Base-by-base conservation (phyloP, 2,113 vertebrate genomes). In the Catagonus wagneri region DNA sequence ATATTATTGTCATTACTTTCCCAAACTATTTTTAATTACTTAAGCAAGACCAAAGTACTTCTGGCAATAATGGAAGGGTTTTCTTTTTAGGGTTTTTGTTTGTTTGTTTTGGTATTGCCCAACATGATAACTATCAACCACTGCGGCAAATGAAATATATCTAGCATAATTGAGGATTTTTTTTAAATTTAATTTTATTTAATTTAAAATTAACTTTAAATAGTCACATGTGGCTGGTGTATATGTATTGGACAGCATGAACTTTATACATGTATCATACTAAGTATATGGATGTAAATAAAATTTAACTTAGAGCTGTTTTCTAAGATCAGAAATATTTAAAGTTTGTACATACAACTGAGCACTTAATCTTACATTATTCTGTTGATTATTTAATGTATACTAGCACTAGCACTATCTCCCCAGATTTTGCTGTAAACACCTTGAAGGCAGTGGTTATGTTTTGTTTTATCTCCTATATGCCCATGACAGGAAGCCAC, bases 181-280 rank as follows among this genome's bases (percentile, higher is more conserved):
- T 83, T 36, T 3, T 39, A 58, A 61, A 61, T 4, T 39, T 54
- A 83, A 78, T 72, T 44, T 63, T 23, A 68, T 61, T 83, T 79
- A 27, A 39, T n/a, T 65, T 66, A 50, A 74, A 81, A 81, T 50
- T 50, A 91, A 72, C 19, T 90, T 94, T 68, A 66, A 72, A 94
- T 25, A 44, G 44, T 44, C 3, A 58, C 14, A 60, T 52, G 23
- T 83, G 58, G 2, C 14, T 76, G 14, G 2, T 36, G 25, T 25
- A 71, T 32, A 74, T 19, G 44, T 92, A 65, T 19, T 25, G 2
- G 17, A 60, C 14, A 36, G 14, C 14, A 68, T 11, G 7, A 7
- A 63, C 1, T 19, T 50, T 32, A 36, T n/a, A 60, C 19, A 50
- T 50, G 52, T 66, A 74, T 6, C 50, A 83, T 4, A 72, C 22